phyloP scores from a whole-genome alignment of 1,140 invertebrate genomes.

The Dreissena polymorpha region DNA sequence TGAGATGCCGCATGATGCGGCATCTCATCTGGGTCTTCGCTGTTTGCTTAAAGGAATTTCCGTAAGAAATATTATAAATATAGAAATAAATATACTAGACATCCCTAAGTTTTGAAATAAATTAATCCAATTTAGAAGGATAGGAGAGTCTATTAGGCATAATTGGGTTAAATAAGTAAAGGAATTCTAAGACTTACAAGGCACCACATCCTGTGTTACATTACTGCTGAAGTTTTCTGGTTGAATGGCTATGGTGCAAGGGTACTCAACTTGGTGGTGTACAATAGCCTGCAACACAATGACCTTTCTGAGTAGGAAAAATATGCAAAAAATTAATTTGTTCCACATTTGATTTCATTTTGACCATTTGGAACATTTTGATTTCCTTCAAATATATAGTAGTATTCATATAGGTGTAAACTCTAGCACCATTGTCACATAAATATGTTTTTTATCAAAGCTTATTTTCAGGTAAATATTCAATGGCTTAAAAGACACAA shows the following conservation, averaged over 20 bases:
- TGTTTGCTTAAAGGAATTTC: too few relatives aligned
- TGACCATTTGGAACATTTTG: neutral
- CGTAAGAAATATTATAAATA: too few relatives aligned
- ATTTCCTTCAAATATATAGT: neutral
- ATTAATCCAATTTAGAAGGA: too few relatives aligned
- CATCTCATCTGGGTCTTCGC: too few relatives aligned
- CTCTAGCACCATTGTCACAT: neutral
- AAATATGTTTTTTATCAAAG: neutral
- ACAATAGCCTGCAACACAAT: slow-evolving; percentile 59
- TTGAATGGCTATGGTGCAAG: slow-evolving; percentile 49
- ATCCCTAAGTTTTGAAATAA: too few relatives aligned
- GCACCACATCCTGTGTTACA: slow-evolving; percentile 48
- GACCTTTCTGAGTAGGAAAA: neutral
- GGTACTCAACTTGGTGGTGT: slow-evolving; percentile 55
- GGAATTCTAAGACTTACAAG: slow-evolving; percentile 46
- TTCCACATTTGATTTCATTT: too few relatives aligned
- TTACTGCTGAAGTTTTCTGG: slow-evolving; percentile 52
- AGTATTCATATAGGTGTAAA: neutral
- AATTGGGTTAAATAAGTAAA: too few relatives aligned
- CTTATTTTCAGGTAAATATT: neutral
- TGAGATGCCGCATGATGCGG: too few relatives aligned
- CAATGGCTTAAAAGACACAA: neutral
- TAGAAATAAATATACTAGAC: too few relatives aligned
- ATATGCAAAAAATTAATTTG: neutral
- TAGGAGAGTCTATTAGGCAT: too few relatives aligned